Percentiles rank a stretch among this genome's conserved stretches.
phyloP scores from a whole-genome alignment of 2,888 invertebrate genomes.

The Graphium colonna region DNA sequence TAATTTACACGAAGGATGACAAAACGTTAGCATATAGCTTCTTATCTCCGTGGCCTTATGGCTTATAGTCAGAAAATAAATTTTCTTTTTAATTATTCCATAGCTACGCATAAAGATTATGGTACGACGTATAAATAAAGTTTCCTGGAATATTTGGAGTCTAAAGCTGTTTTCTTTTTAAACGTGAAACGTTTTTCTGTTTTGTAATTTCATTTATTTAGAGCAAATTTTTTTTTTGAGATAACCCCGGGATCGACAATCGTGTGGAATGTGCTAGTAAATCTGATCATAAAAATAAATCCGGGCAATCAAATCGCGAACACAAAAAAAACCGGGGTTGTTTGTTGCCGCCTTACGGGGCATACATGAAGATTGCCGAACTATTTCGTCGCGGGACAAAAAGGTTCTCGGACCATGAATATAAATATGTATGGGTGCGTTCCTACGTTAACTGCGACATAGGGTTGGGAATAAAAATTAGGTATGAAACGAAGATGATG shows the following conservation, averaged over 20 bases:
- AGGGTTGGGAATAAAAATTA: slow-evolving; percentile 37
- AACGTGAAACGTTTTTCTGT: background rate
- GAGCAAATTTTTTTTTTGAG: slow-evolving; percentile 42
- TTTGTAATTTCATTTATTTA: background rate
- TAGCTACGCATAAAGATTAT: too few species aligned
- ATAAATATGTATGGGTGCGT: slow-evolving; percentile 59
- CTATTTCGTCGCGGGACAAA: slow-evolving; percentile 62
- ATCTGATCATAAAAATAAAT: slow-evolving; percentile 77
- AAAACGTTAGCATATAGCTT: too few species aligned
- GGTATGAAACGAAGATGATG: slow-evolving; percentile 6
- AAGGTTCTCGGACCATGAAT: slow-evolving; percentile 66
- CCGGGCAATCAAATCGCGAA: slow-evolving; percentile 74
- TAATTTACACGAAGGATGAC: too few species aligned
- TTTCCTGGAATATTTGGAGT: too few species aligned
- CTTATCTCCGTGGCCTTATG: too few species aligned
- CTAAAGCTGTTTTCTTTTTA: too few species aligned
- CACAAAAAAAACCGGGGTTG: slow-evolving; percentile 71
- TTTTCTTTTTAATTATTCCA: too few species aligned
- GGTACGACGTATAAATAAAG: too few species aligned
- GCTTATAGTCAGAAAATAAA: too few species aligned
- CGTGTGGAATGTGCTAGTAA: slow-evolving; percentile 68
- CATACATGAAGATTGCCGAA: slow-evolving; percentile 64
- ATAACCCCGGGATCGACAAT: slow-evolving; percentile 56
- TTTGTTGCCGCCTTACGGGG: slow-evolving; percentile 67
- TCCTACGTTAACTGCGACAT: slow-evolving; percentile 44